Base-by-base conservation (phyloP, 2,888 invertebrate species). In the Deroplatys truncata region DNA sequence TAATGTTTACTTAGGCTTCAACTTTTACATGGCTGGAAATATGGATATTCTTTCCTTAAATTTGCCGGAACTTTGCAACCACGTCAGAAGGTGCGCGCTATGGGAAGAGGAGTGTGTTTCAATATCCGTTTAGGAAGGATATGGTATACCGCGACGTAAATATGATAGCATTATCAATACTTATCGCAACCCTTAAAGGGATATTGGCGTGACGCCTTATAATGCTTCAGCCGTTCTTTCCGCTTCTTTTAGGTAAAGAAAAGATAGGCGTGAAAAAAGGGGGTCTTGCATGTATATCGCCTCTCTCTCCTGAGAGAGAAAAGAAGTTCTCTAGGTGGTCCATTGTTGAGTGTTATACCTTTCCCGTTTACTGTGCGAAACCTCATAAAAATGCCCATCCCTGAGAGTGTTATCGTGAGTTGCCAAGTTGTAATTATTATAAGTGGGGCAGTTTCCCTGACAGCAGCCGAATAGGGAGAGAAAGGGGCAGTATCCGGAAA, bases 371-470 rank as follows among this genome's bases (percentile, higher is more conserved):
- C 20, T 25, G 20, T 72, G 56, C 16, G 20, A 20, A 72, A 20
- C 3, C 56, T 72, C 56, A 72, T 72, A 72, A 72, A 72, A 72
- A 72, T 72, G 56, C 56, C 56, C 56, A 20, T 16, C 87, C 56
- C 82, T 35, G 43, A 87, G 87, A 28, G 82, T 87, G 82, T 87
- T 87, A 87, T 87, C 87, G 87, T 28, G 43, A 49, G 28, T 43
- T 49, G 82, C 82, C 43, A 87, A 87, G 87, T 83, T 87, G 87
- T 87, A 87, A 87, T 87, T 87, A 87, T 87, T 87, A 87, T 87
- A 87, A 87, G 87, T 87, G 87, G 83, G 35, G 35, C 87, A 83
- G 86, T 86, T 86, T 56, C 56, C 28, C 20, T 72, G 86, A 86
- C 86, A 86, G 85, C 28, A 28, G 72, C 16, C 20, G 25, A 20